phyloP scores from a whole-genome alignment of 2,888 invertebrate genomes.

The Clunio marinus region DNA sequence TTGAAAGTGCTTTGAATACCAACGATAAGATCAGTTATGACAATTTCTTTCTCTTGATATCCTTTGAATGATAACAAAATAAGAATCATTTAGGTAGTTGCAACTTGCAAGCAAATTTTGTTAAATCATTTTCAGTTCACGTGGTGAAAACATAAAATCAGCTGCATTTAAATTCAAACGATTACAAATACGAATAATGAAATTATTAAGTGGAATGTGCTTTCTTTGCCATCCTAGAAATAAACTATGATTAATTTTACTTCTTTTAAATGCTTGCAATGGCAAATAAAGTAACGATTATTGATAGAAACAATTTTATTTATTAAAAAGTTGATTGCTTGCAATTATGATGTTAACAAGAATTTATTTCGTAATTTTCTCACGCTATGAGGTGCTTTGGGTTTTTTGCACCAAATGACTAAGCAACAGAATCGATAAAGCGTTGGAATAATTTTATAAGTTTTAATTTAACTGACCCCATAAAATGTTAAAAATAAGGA shows the following conservation, averaged over 20 bases:
- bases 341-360: background rate
- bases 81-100: too few relatives aligned
- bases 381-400: too few relatives aligned
- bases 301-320: background rate
- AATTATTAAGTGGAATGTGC: background rate
- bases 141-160: background rate
- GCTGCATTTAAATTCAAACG: background rate
- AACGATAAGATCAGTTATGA: background rate
- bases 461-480: constrained; percentile 5
- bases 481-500: background rate
- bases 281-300: constrained; percentile 2
- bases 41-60: background rate
- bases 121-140: too few relatives aligned
- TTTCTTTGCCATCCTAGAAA: background rate
- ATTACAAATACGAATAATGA: background rate
- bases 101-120: too few relatives aligned
- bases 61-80: background rate
- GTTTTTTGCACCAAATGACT: background rate
- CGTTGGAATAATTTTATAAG: background rate
- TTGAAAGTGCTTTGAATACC: background rate
- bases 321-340: background rate
- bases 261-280: constrained; percentile 4
- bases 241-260: background rate
- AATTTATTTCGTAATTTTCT: background rate
- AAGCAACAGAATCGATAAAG: too few relatives aligned